These are phyloP conservation scores for Microctenopoma stevenorrisi DNA, from an alignment of 2,797 vertebrate species.

Conservation along the genomic window DNA sequence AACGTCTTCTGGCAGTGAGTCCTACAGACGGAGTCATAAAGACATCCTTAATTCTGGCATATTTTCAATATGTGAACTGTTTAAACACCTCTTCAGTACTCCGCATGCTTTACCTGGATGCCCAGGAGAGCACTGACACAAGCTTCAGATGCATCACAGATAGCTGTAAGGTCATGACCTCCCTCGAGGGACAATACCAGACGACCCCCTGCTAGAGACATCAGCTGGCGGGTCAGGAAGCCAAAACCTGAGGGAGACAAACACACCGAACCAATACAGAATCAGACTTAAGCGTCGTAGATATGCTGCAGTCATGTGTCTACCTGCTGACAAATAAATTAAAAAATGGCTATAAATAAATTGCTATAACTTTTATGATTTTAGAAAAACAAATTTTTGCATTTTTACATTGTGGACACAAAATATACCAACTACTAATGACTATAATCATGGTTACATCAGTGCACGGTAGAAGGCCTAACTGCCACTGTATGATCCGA, in stretches of 20 bases:
- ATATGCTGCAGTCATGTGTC: background rate
- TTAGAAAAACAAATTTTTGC: constrained; percentile 27
- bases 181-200: constrained; percentile 93
- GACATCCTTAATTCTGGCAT: background rate
- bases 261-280: constrained; percentile 26
- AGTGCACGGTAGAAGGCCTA: constrained; percentile 9
- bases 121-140: constrained; percentile 93
- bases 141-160: constrained; percentile 95
- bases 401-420: constrained; percentile 51
- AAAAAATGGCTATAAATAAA: background rate
- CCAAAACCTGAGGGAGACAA: constrained; percentile 86
- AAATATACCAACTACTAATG: constrained; percentile 39
- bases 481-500: constrained; percentile 27
- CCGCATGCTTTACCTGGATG: constrained; percentile 84
- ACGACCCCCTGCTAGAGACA: constrained; percentile 91
- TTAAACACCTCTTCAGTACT: constrained; percentile 14
- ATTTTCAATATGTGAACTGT: background rate
- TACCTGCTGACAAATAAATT: background rate
- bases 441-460: constrained; percentile 58
- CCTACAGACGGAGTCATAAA: constrained; percentile 66
- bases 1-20: constrained; percentile 88
- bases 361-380: constrained; percentile 35
- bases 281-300: background rate
- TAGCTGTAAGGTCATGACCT: constrained; percentile 95
- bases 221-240: constrained; percentile 93